A percentile compares a stretch with the other conserved stretches of the same genome.
phyloP scores from a whole-genome alignment of 2,888 invertebrate species.

The Dryobotodes eremita region DNA sequence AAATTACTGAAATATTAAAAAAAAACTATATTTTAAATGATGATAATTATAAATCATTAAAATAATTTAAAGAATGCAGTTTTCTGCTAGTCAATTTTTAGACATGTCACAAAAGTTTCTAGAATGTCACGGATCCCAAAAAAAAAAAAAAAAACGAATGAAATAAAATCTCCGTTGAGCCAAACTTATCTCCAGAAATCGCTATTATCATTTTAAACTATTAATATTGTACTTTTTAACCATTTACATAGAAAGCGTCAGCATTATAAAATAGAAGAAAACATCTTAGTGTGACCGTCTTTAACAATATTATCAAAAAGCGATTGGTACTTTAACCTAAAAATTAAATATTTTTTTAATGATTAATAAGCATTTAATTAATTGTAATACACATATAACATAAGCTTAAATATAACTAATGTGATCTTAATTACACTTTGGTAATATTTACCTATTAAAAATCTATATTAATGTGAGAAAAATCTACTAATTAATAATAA shows the following conservation, averaged over 20 bases:
- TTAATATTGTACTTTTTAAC: slow-evolving; percentile 64
- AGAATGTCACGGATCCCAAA: background rate
- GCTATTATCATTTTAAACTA: slow-evolving; percentile 49
- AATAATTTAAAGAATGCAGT: background rate
- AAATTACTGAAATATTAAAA: background rate
- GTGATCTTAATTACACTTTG: slow-evolving; percentile 90
- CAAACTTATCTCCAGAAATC: slow-evolving; percentile 36
- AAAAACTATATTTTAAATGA: background rate
- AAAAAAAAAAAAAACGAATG: background rate
- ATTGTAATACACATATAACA: slow-evolving; percentile 68
- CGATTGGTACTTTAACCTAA: slow-evolving; percentile 64
- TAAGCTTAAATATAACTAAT: slow-evolving; percentile 77
- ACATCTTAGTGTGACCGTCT: slow-evolving; percentile 54
- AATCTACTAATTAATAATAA: slow-evolving; percentile 53
- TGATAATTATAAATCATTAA: background rate
- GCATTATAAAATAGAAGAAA: slow-evolving; percentile 55
- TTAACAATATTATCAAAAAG: slow-evolving; percentile 62
- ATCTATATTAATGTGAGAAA: slow-evolving; percentile 82
- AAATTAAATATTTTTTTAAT: slow-evolving; percentile 65
- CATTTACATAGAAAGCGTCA: slow-evolving; percentile 64
- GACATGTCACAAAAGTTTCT: background rate
- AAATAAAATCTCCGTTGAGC: slow-evolving; percentile 35
- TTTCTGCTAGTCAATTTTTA: background rate
- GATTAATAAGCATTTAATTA: slow-evolving; percentile 69
- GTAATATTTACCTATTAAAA: slow-evolving; percentile 89